phyloP scores from a whole-genome alignment of 2,888 invertebrate genomes.

The Danaus chrysippus region DNA sequence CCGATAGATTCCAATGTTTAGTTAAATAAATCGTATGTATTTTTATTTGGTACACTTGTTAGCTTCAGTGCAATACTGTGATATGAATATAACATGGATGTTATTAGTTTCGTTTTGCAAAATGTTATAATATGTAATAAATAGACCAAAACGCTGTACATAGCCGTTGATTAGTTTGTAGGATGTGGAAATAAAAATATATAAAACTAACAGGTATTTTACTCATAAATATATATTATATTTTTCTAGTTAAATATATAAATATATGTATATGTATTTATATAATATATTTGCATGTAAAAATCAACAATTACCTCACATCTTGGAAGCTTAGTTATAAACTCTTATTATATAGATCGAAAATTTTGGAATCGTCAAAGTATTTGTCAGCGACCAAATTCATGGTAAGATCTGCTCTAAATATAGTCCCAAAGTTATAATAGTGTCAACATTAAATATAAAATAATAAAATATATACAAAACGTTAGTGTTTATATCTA shows the following conservation, averaged over 20 bases:
- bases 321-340: no score
- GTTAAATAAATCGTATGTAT: constrained; percentile 8
- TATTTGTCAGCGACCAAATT: no score
- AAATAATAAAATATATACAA: no score
- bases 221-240: constrained; percentile 15
- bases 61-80: constrained; percentile 22
- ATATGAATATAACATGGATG: constrained; percentile 22
- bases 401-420: no score
- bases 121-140: constrained; percentile 18
- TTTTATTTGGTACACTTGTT: constrained; percentile 13
- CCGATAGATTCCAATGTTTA: constrained; percentile 25
- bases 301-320: neutral
- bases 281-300: neutral
- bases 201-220: constrained; percentile 29
- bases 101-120: constrained; percentile 15
- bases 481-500: no score
- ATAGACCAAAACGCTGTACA: constrained; percentile 53
- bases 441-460: no score
- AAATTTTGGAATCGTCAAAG: no score
- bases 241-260: neutral
- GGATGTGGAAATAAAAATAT: constrained; percentile 58
- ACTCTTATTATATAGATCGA: no score
- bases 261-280: neutral
- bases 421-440: no score
- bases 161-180: constrained; percentile 76